phyloP scores from a whole-genome alignment of 2,797 vertebrate genomes.

The Esox lucius region DNA sequence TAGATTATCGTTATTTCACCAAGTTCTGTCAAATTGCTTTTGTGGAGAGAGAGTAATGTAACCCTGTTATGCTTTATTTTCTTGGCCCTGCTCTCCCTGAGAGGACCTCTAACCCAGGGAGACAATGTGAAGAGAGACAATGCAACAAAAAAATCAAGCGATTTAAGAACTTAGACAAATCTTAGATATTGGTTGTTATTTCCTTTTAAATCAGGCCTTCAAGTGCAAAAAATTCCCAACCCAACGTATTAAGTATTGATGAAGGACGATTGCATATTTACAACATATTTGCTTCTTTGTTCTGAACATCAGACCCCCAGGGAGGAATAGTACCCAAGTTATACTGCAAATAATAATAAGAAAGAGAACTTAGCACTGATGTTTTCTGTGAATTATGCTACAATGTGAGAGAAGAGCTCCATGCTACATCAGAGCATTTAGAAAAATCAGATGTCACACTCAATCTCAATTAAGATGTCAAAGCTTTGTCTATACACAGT shows the following conservation, averaged over 20 bases:
- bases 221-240: conserved; percentile 48
- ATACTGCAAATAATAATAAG: not conserved
- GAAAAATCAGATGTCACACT: not conserved
- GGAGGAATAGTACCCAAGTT: not conserved
- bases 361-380: not conserved
- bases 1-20: no score
- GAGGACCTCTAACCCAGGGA: no score
- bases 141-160: not conserved
- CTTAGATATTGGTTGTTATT: no score
- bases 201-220: not conserved
- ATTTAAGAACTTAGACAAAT: conserved; percentile 18
- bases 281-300: conserved; percentile 34
- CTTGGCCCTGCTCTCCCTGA: no score
- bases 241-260: conserved; percentile 58
- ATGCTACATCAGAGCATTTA: not conserved
- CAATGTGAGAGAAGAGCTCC: no score
- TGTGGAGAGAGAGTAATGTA: no score
- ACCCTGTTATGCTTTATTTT: no score
- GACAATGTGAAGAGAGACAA: no score
- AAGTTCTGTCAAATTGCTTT: no score
- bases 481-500: not conserved
- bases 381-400: no score
- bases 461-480: not conserved
- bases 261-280: conserved; percentile 56
- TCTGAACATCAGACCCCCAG: conserved; percentile 34